A percentile compares a stretch with the other conserved stretches of the same genome.
These are phyloP conservation scores for Asteroscopus sphinx DNA, from an alignment of 2,888 invertebrate genomes.

Conservation along the genomic window DNA sequence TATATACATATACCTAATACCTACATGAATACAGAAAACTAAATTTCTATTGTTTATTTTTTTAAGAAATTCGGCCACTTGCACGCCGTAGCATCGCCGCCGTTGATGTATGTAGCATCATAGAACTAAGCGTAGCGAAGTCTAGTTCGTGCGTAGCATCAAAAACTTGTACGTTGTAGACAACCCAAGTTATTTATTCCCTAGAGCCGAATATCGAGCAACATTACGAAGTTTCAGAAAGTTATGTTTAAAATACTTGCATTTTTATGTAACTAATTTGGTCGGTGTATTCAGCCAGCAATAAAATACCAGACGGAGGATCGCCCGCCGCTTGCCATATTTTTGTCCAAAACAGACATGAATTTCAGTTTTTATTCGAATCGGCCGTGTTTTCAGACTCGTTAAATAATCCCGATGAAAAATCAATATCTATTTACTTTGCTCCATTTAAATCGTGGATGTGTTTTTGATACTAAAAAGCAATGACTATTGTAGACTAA, in stretches of 20 bases:
- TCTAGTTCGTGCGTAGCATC: constrained; percentile 9
- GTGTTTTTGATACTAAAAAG: not conserved
- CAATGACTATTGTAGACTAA: not conserved
- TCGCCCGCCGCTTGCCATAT: constrained; percentile 35
- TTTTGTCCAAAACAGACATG: constrained; percentile 67
- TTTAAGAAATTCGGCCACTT: too few relatives aligned
- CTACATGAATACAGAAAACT: too few relatives aligned
- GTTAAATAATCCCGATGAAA: constrained; percentile 75
- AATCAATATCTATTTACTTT: constrained; percentile 64
- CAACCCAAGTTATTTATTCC: constrained; percentile 24
- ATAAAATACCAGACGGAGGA: constrained; percentile 42
- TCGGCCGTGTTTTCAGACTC: constrained; percentile 71
- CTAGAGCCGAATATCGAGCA: constrained; percentile 15
- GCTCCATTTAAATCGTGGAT: constrained; percentile 22
- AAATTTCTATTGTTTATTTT: too few relatives aligned
- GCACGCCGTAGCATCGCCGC: too few relatives aligned
- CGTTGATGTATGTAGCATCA: constrained; percentile 4
- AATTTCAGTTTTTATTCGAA: constrained; percentile 69
- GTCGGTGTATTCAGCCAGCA: constrained; percentile 38
- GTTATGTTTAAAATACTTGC: constrained; percentile 26
- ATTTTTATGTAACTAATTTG: constrained; percentile 30
- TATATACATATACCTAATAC: too few relatives aligned
- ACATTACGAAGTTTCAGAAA: constrained; percentile 25
- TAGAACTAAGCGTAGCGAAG: constrained; percentile 12
- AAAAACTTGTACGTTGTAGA: constrained; percentile 14